phyloP scores from a whole-genome alignment of 2,797 vertebrate genomes.

The Melopsittacus undulatus region DNA sequence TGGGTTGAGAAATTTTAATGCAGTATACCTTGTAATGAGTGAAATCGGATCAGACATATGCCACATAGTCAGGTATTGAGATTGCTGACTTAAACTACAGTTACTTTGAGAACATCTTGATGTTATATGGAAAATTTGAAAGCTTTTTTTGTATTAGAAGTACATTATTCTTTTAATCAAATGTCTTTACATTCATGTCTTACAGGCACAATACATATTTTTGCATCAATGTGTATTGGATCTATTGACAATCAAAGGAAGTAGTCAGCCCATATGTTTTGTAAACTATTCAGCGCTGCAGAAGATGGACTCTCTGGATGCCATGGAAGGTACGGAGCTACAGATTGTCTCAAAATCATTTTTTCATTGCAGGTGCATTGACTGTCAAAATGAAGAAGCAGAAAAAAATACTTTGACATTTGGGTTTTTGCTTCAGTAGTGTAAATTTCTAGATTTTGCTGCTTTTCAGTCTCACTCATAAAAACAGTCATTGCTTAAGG shows the following conservation, averaged over 20 bases:
- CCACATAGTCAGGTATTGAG: neutral
- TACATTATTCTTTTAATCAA: neutral
- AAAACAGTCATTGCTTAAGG: neutral
- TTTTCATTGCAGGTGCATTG: neutral
- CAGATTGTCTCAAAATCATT: neutral
- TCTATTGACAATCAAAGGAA: constrained; percentile 90
- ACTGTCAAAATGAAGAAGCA: neutral
- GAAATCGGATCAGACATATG: neutral
- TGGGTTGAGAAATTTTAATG: neutral
- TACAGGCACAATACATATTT: constrained; percentile 96
- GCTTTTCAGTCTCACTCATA: neutral
- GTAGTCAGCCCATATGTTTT: constrained; percentile 92
- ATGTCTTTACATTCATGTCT: neutral
- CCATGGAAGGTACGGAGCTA: constrained; percentile 92
- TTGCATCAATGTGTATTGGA: constrained; percentile 95
- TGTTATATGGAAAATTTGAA: neutral
- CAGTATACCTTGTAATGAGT: neutral
- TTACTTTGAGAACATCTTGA: neutral
- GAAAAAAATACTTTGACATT: neutral
- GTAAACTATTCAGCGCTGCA: constrained; percentile 97
- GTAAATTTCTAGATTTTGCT: neutral
- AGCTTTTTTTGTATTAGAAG: neutral
- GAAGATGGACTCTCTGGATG: constrained; percentile 98
- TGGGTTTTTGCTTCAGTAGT: neutral
- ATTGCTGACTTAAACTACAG: neutral